These are phyloP conservation scores for Cataglyphis hispanica DNA, from an alignment of 1,140 invertebrate species.

Conservation along the genomic window DNA sequence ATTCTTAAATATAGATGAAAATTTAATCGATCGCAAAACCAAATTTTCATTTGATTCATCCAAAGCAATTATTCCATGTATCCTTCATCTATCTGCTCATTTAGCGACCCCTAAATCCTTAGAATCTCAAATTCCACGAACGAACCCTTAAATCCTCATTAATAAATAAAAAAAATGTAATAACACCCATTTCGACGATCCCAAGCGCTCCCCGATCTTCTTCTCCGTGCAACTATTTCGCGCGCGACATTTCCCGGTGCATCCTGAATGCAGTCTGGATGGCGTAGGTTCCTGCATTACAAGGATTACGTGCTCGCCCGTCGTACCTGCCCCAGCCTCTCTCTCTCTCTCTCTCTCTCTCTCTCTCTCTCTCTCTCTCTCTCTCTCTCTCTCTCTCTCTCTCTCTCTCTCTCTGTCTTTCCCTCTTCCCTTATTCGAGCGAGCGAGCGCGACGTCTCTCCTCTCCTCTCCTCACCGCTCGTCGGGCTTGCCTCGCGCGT, in stretches of 20 bases:
- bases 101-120: not conserved
- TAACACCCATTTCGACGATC: slow-evolving; percentile 32
- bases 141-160: not conserved
- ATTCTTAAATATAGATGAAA: not conserved
- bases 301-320: slow-evolving; percentile 68
- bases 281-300: slow-evolving; percentile 68
- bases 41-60: not conserved
- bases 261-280: slow-evolving; percentile 16
- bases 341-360: slow-evolving; percentile 12
- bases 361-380: not conserved
- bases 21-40: not conserved
- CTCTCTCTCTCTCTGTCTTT: no score
- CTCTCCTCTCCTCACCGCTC: slow-evolving; percentile 30
- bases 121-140: not conserved
- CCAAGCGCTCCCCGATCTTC: not conserved
- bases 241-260: slow-evolving; percentile 55
- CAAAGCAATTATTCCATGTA: not conserved
- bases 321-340: slow-evolving; percentile 66
- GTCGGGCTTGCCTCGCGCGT: slow-evolving; percentile 63
- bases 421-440: slow-evolving; percentile 1
- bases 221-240: slow-evolving; percentile 11
- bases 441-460: slow-evolving; percentile 67
- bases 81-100: not conserved
- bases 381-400: not conserved
- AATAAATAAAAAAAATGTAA: slow-evolving; percentile 9